Evolutionary conservation across 2,113 vertebrate genomes (phyloP), one percentile per base, ranked within the genome.

Genomic region (Phoxinus phoxinus): DNA sequence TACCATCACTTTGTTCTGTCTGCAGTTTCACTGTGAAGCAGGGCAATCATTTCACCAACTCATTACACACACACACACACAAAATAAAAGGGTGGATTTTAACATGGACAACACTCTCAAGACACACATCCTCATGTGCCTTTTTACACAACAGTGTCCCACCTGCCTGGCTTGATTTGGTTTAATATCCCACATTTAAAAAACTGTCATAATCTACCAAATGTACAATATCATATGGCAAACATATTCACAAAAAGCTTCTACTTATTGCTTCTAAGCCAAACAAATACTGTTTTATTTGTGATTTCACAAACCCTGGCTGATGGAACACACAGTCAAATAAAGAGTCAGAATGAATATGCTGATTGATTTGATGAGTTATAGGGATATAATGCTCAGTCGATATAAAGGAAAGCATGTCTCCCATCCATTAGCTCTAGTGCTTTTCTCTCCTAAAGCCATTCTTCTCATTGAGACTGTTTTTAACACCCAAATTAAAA

Each of bases 401-500:
- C 78, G 21, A 23, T 63, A 25, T 37, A 77, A n/a, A n/a, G 75
- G 17, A 12, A 81, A 41, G 11, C 23, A 65, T 21, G 9, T 46
- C 63, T 85, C 65, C 37, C n/a, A 35, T 61, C 46, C 44, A 85
- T 85, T 78, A 85, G 84, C 74, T 56, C 59, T 69, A 78, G 11
- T 17, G 35, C n/a, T 44, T 30, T 78, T 67, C 46, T 37, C 51
- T 76, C 13, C 32, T 27, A 58, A 85, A 35, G 27, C 51, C 78
- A n/a, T 84, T 67, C 61, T 74, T 86, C 78, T 83, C 79, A 78
- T 35, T 63, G 41, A 48, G 48, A 72, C 69, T 84, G 6, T 53
- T 19, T 74, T 83, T 77, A 65, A 86, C 67, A 81, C 77, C 27
- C 44, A 51, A 65, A 81, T 81, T 69, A 81, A 83, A 83, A 83